Base-by-base conservation (phyloP, 2,113 vertebrate species). In the Emydocephalus ijimae region DNA sequence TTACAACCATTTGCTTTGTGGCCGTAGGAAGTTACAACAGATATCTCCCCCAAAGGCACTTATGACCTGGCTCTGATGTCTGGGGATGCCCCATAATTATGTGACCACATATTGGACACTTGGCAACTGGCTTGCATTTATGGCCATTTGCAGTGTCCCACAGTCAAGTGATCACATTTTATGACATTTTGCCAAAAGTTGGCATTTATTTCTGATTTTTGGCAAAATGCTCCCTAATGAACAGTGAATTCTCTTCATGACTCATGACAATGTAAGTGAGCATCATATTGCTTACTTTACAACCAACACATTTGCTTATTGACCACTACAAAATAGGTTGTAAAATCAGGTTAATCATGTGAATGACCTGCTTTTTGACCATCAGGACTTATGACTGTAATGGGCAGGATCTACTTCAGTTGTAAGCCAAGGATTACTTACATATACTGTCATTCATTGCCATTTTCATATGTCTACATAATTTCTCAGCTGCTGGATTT, bases 281-380 rank as follows among this genome's bases (percentile, higher is more conserved):
- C 48, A 50, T 50, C 23, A 5, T 21, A 23, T 1, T 64, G 59
- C 4, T 69, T 12, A n/a, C 11, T 69, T n/a, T 14, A 69, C 29
- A 69, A n/a, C 61, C 4, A n/a, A 1, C 12, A n/a, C 29, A 14
- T n/a, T 24, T 0, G 4, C 3, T n/a, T n/a, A n/a, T n/a, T 1
- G 4, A 14, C 4, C 61, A 69, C 29, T 34, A 14, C 29, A 18
- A 69, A 69, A 34, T 34, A 69, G 61, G 2, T 69, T 69, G 14
- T 69, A 69, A 69, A 69, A 69, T 69, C 64, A 34, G 64, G 64
- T 15, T 69, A n/a, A 29, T 64, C 4, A 11, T 69, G 12, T 69
- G n/a, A 34, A 14, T 69, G 64, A 69, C 64, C 12, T 69, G 29
- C 29, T 69, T 69, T 69, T 34, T 6, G 29, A 34, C 29, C 5